Base-by-base conservation (phyloP, 2,888 invertebrate species). In the Orchestes rusci region DNA sequence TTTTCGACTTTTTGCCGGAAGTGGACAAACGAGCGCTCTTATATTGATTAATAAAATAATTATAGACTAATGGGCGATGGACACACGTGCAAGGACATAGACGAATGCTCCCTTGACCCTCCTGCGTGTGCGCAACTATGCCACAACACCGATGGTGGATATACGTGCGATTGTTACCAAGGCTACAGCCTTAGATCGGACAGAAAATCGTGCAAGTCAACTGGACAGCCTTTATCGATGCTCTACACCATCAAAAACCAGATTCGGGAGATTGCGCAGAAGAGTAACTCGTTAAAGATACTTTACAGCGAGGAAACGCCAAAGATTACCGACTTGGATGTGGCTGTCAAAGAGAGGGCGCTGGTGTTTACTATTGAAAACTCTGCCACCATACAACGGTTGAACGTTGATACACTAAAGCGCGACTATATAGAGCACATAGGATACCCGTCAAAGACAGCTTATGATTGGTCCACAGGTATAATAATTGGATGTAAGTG, bases 101-200 rank as follows among this genome's bases (percentile, higher is more conserved):
- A 89, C 56, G 90, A 90, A 66, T 92, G 92, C 58, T 52, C 62
- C 2, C 53, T 61, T 2, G 68, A 71, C 12, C 67, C 69, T 1
- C 64, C 68, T 13, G 66, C 72, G 1, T 88, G 88, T 60, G 74
- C 83, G 3, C 88, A 88, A 58, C 56, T 71, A 3, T 84, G 84
- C 59, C 57, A 58, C 18, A 80, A 82, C 55, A 59, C 62, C 0
- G 64, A 61, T 0, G 80, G 80, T 1, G 70, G 74, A 1, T 81
- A 70, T 59, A 36, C 62, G 1, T 84, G 84, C 57, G 69, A 71
- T 3, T 84, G 83, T 52, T 70, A 72, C 49, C 65, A 71, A 5
- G 80, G 77, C 13, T 83, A 75, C 52, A 61, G 72, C 1, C 64
- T 81, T 10, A 72, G 78, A 39, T 59, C 70, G 0, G 80, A 85